Evolutionary conservation across 2,113 vertebrate genomes (phyloP).

Genomic region (Nibea albiflora): DNA sequence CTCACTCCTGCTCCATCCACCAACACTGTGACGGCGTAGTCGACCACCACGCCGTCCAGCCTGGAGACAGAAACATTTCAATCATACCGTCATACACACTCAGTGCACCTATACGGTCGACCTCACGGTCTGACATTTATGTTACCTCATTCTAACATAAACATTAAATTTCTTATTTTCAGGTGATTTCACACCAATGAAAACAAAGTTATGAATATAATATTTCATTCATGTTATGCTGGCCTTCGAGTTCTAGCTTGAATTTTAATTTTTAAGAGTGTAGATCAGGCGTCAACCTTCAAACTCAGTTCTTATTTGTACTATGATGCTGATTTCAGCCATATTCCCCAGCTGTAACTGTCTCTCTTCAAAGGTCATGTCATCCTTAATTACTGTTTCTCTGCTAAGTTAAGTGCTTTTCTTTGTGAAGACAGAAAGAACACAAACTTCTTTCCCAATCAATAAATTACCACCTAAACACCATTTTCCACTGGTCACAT

Average conservation of each 20-base stretch:
- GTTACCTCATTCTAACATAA: too few species aligned
- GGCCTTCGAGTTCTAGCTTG: too few species aligned
- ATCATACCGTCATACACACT: not conserved
- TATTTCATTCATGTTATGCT: too few species aligned
- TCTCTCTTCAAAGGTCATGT: not conserved
- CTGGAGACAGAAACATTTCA: slow-evolving; percentile 55
- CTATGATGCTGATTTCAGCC: not conserved
- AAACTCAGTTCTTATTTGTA: not conserved
- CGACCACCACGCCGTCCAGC: slow-evolving; percentile 84
- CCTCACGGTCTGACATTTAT: too few species aligned
- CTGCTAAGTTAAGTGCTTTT: not conserved
- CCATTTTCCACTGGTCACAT: not conserved
- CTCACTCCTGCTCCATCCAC: slow-evolving; percentile 85
- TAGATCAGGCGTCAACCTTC: not conserved
- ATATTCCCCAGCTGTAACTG: not conserved
- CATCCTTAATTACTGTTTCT: too few species aligned
- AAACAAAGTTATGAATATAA: too few species aligned
- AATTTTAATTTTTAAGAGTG: too few species aligned
- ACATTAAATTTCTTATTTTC: too few species aligned
- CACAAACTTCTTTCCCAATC: too few species aligned
- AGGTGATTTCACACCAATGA: too few species aligned
- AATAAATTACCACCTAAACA: not conserved
- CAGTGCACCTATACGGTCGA: too few species aligned
- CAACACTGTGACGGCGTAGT: slow-evolving; percentile 88
- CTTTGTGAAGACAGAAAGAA: too few species aligned